These are phyloP conservation scores for Notodonta ziczac DNA, from an alignment of 2,888 invertebrate genomes.

Conservation along the genomic window DNA sequence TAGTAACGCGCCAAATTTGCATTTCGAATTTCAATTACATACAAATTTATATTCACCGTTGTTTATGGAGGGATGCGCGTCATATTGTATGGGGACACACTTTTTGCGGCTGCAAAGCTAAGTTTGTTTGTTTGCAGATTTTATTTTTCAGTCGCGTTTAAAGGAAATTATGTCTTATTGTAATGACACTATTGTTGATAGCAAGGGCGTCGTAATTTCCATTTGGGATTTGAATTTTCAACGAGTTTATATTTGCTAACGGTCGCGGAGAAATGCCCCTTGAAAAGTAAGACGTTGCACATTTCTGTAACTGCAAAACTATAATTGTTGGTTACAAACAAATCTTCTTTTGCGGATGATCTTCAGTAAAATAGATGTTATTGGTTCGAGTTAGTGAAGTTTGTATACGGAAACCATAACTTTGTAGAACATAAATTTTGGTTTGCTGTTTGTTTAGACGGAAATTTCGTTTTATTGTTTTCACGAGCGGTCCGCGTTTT, in stretches of 20 bases:
- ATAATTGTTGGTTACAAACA: neutral
- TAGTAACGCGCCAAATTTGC: constrained; percentile 47
- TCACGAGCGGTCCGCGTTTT: neutral
- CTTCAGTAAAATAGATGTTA: neutral
- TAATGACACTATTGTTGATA: neutral
- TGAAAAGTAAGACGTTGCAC: neutral
- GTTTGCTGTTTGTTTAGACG: neutral
- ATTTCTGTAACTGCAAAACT: neutral
- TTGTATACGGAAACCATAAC: neutral
- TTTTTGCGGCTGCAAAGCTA: neutral
- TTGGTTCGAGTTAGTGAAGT: neutral
- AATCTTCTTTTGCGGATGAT: neutral
- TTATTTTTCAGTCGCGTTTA: neutral
- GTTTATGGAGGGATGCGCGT: neutral
- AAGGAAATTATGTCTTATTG: neutral
- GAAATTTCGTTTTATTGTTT: constrained; percentile 1
- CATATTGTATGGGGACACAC: neutral
- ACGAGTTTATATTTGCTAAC: constrained; percentile 20
- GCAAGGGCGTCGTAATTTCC: constrained; percentile 37
- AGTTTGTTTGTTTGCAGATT: neutral
- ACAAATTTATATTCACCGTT: constrained; percentile 20
- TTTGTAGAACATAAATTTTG: constrained; percentile 2
- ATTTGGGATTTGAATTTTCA: constrained; percentile 40
- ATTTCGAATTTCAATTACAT: constrained; percentile 41
- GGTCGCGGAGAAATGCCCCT: neutral